Percentiles rank a stretch among this genome's conserved stretches.
phyloP scores from a whole-genome alignment of 2,888 invertebrate genomes.

The Rotaria magnacalcarata region DNA sequence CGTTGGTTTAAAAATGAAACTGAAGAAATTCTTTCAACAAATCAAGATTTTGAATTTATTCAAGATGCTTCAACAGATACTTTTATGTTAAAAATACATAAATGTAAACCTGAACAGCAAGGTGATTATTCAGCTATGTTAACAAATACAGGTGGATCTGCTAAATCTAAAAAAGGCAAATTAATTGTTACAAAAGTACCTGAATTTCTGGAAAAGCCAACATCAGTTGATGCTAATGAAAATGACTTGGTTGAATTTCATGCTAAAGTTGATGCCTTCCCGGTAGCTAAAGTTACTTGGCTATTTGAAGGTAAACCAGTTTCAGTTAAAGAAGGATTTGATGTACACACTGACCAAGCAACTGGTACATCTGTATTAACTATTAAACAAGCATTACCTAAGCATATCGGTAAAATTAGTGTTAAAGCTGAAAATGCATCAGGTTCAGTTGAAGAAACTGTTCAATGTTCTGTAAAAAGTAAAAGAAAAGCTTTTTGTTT shows the following conservation, averaged over 20 bases:
- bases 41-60: constrained; percentile 36
- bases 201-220: constrained; percentile 11
- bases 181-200: neutral
- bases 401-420: constrained; percentile 59
- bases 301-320: constrained; percentile 38
- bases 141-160: constrained; percentile 37
- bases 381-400: constrained; percentile 69
- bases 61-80: neutral
- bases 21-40: neutral
- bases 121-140: constrained; percentile 40
- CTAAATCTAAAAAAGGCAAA: constrained; percentile 17
- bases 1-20: constrained; percentile 45
- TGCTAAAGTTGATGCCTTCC: constrained; percentile 34
- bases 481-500: neutral
- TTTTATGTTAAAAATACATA: constrained; percentile 27
- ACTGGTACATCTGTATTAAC: constrained; percentile 59
- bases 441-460: constrained; percentile 54
- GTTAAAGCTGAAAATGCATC: constrained; percentile 55
- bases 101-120: constrained; percentile 39
- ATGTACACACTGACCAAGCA: constrained; percentile 72
- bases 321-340: constrained; percentile 36
- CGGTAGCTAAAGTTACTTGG: constrained; percentile 41
- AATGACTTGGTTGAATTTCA: constrained; percentile 32
- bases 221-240: neutral
- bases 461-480: constrained; percentile 54